Base-by-base conservation (phyloP, 2,113 vertebrate genomes). In the Amblyopsis rosae region DNA sequence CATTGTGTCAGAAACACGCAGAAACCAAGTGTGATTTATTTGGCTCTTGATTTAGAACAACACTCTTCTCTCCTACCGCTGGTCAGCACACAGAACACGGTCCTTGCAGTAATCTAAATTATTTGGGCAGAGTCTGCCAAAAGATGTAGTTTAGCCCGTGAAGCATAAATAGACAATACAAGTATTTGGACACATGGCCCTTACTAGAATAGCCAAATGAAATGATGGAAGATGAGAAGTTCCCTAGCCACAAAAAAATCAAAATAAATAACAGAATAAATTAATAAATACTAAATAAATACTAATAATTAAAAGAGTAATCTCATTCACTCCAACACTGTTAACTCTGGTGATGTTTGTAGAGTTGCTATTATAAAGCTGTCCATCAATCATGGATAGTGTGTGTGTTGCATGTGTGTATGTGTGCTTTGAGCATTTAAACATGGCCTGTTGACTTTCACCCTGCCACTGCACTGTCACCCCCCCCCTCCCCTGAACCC, bases 11-110 rank as follows among this genome's bases (percentile, higher is more conserved):
- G 76, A 87, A 87, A 83, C 81, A 76, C 69, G 69, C 83, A 58
- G 26, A 80, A 68, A 75, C 72, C 67, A 45, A 73, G 73, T 74
- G 83, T 88, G 87, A 90, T 90, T 90, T 90, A 90, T 91, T 90
- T 90, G 73, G 69, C 67, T 62, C 70, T 16, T 66, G 70, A 82
- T 86, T 85, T 54, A 73, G 81, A 85, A 75, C 67, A 86, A 80
- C 80, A 79, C 59, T 72, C 59, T 58, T 26, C 35, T 63, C 53
- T 62, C 51, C 76, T 77, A 7, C 81, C 54, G 76, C 60, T 51
- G 69, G 59, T 68, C 69, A 69, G 58, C 64, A 76, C 69, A 78
- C 48, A 66, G 71, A 60, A 49, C 16, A 15, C 65, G 19, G 81
- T 83, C 79, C 67, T 70, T 55, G 64, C 75, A 66, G 56, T 69